Evolutionary conservation across 1,140 invertebrate species (phyloP), one percentile per base, ranked within the genome.

Genomic region (Chlorops oryzae): DNA sequence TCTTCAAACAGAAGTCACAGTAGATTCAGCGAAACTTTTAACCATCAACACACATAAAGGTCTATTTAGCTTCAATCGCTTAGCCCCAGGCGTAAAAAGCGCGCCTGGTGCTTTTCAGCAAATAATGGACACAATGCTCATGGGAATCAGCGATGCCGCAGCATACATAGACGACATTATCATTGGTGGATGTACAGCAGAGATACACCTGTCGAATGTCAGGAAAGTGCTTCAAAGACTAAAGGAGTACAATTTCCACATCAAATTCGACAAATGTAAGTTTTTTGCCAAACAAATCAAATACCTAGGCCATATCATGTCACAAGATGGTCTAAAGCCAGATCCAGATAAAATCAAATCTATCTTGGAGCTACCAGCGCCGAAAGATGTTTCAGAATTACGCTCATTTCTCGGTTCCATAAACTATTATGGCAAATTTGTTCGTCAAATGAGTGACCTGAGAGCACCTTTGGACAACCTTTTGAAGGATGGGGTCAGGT

Each of bases 301-400:
- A 46, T 75, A 66, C 51, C 50, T 76, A 28, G 73, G 73, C 6
- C 61, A 60, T 59, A 44, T 64, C 12, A 62, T 76, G n/a, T 45
- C 63, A 39, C 55, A 59, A 45, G 20, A 65, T 5, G 70, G 70
- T 2, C 50, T 74, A 44, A 55, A 54, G 12, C 56, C 63, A 2
- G 57, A 69, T 51, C 43, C 47, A 15, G 51, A 55, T 0, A 75
- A 73, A 58, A 47, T 73, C 6, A 40, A 63, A 5, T 66, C 73
- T 5, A 74, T 77, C 23, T n/a, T 51, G n/a, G n/a, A n/a, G n/a
- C n/a, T n/a, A n/a, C n/a, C n/a, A n/a, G n/a, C n/a, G n/a, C n/a
- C n/a, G n/a, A n/a, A n/a, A n/a, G n/a, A 2, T 51, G 71, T 0
- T 61, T 73, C 3, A 57, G 63, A 15, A 44, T 22, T 44, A 70